Conservation (phyloP, 2,888 invertebrate species). For the Eretmocerus hayati region DNA sequence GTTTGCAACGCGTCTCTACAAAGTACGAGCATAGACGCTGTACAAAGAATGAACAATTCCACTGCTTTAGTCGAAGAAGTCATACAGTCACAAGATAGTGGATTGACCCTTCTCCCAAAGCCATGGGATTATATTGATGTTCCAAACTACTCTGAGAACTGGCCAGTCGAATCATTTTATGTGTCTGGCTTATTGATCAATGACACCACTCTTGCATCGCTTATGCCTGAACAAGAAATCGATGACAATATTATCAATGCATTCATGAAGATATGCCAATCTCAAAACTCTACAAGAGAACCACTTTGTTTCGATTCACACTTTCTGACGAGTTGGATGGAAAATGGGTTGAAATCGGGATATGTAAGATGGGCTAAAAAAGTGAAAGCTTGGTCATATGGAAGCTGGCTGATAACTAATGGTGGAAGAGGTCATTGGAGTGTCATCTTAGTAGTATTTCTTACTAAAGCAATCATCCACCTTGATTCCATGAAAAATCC, state of each 20-base stretch:
- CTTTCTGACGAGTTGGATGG: background rate
- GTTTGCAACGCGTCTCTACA: too few species aligned
- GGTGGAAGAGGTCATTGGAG: background rate
- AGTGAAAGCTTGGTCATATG: background rate
- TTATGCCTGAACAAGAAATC: background rate
- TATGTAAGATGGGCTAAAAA: background rate
- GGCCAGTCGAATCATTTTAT: background rate
- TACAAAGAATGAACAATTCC: too few species aligned
- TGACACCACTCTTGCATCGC: background rate
- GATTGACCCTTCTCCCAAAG: too few species aligned
- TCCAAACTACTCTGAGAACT: too few species aligned
- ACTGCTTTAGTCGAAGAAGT: too few species aligned
- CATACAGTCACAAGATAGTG: too few species aligned
- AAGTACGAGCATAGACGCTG: too few species aligned
- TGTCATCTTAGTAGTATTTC: background rate
- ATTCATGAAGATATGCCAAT: background rate
- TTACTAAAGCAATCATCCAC: background rate
- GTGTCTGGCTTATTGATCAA: background rate
- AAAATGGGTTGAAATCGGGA: background rate
- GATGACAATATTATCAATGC: background rate
- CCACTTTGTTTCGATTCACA: background rate
- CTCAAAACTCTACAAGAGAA: background rate
- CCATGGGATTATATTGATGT: too few species aligned
- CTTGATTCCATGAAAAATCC: background rate
- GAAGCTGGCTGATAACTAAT: background rate